phyloP scores from a whole-genome alignment of 1,140 invertebrate genomes.

The Nephotettix cincticeps region DNA sequence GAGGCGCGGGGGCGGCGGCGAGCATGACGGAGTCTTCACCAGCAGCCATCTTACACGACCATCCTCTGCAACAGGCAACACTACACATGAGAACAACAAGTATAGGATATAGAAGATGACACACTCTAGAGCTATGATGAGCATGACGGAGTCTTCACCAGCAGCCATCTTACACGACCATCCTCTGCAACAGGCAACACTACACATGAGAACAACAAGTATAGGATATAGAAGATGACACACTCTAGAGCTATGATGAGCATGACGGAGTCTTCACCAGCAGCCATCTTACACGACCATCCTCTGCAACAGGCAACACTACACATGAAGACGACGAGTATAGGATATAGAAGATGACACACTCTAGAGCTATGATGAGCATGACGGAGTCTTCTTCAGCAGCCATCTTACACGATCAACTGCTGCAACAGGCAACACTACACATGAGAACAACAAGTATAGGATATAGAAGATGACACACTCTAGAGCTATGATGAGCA shows the following conservation, averaged over 20 bases:
- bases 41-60: background rate
- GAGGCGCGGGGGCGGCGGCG: conserved; percentile 5
- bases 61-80: background rate
- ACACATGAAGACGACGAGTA: too few relatives aligned
- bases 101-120: too few relatives aligned
- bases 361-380: too few relatives aligned
- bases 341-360: too few relatives aligned
- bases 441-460: too few relatives aligned
- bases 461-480: too few relatives aligned
- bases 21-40: conserved; percentile 15
- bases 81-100: too few relatives aligned
- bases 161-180: background rate
- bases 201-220: too few relatives aligned
- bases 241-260: too few relatives aligned
- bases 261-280: background rate
- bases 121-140: too few relatives aligned
- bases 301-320: background rate
- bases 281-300: background rate
- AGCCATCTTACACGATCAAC: conserved; percentile 12
- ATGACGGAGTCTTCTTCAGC: background rate
- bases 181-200: background rate
- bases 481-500: too few relatives aligned
- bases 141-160: background rate
- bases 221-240: too few relatives aligned
- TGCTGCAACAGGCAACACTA: background rate